phyloP scores from a whole-genome alignment of 2,888 invertebrate genomes.

The Spodoptera picta region DNA sequence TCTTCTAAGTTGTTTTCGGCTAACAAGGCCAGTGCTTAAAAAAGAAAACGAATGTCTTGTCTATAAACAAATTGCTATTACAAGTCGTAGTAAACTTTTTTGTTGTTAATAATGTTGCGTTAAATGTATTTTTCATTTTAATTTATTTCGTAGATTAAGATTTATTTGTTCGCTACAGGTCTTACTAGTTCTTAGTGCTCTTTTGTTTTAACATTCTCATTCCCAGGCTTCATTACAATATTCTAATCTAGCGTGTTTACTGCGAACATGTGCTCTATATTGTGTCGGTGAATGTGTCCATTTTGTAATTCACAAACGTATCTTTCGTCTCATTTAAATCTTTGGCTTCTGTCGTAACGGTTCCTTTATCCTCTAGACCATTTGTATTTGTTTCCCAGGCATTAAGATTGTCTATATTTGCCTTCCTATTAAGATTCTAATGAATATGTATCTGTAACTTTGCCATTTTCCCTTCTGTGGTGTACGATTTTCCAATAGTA shows the following conservation, averaged over 20 bases:
- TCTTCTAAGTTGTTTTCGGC: conserved; percentile 10
- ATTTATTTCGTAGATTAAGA: conserved; percentile 21
- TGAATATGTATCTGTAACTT: conserved; percentile 47
- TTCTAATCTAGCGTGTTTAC: conserved; percentile 55
- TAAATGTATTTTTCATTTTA: conserved; percentile 34
- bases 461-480: conserved; percentile 28
- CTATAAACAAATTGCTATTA: conserved; percentile 18
- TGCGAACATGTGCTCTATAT: conserved; percentile 48
- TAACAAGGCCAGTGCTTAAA: conserved; percentile 30
- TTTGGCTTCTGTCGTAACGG: conserved; percentile 61
- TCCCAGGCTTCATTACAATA: conserved; percentile 61
- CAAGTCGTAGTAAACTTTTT: conserved; percentile 27
- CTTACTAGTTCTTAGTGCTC: conserved; percentile 14
- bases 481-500: conserved; percentile 29
- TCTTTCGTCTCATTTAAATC: conserved; percentile 62
- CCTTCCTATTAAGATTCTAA: conserved; percentile 41
- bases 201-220: conserved; percentile 54
- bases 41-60: conserved; percentile 17
- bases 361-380: conserved; percentile 57
- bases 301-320: conserved; percentile 61
- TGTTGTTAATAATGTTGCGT: conserved; percentile 13
- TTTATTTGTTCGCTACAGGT: conserved; percentile 17
- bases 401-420: conserved; percentile 46
- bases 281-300: conserved; percentile 52
- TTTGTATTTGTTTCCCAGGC: conserved; percentile 53